Evolutionary conservation across 1,140 invertebrate species (phyloP), one percentile per base, ranked within the genome.

Genomic region (Aphelinus certus): DNA sequence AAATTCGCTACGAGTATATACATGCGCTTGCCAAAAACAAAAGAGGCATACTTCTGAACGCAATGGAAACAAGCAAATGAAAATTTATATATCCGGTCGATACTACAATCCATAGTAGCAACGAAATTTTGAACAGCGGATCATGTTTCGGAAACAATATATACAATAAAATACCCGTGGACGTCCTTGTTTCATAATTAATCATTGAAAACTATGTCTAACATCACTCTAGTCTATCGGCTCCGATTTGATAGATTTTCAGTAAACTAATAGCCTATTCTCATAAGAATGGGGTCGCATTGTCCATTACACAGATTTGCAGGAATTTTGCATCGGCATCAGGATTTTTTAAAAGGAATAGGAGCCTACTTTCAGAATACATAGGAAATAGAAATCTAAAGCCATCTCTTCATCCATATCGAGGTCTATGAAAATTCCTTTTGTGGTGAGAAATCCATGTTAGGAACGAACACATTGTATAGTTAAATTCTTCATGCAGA

Each of bases 1-100:
- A 64, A 68, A 63, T 82, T 71, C 56, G 79, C 82, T 82, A 83
- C 26, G 26, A 9, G 46, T 79, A 26, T 26, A 77, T 72, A 71
- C 82, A 84, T 84, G 83, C 83, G 78, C 69, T 81, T 83, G 83
- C 81, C 72, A 84, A 82, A 82, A 73, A 26, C 26, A 26, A 26
- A 26, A 67, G 79, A 83, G 77, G 71, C 77, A 81, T 77, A 81
- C 74, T 80, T 26, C 26, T 68, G 70, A 82, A 81, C 77, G 75
- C 78, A 82, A 83, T 45, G 57, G 64, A 26, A 64, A 72, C 58
- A 72, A 73, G 51, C 64, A 72, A 63, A 5, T 55, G 7, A 76
- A 68, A 5, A 26, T 26, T 26, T 26, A 26, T 26, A 63, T 66
- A 58, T 68, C 58, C 69, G 63, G 60, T 70, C 71, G 42, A 61